phyloP scores from a whole-genome alignment of 2,888 invertebrate genomes.

The Kryphioiulus occultus region DNA sequence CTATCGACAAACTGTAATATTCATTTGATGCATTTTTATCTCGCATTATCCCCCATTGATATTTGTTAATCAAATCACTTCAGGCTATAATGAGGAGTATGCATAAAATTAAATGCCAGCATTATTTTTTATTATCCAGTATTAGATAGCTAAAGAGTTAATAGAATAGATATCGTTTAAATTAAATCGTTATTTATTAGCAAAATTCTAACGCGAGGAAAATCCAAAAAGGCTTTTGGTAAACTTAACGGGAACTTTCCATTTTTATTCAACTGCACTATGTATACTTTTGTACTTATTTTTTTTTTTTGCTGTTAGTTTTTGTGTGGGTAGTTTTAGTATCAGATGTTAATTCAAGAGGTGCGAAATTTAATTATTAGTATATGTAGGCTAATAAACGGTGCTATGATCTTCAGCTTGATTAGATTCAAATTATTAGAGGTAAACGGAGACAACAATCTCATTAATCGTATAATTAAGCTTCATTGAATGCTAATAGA shows the following conservation, averaged over 20 bases:
- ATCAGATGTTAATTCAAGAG: not conserved
- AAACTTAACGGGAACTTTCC: not conserved
- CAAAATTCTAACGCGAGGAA: not conserved
- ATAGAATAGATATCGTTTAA: not conserved
- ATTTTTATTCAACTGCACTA: not conserved
- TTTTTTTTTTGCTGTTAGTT: not conserved
- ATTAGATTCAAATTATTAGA: not conserved
- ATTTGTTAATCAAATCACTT: not conserved
- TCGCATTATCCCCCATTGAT: not conserved
- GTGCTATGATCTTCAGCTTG: too few species aligned
- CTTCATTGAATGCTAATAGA: not conserved
- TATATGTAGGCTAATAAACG: not conserved
- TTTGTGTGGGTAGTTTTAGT: too few species aligned
- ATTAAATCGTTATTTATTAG: not conserved
- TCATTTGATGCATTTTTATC: not conserved
- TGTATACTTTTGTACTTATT: too few species aligned
- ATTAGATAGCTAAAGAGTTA: not conserved
- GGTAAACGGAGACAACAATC: too few species aligned
- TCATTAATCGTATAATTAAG: not conserved
- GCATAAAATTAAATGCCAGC: not conserved
- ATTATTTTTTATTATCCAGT: not conserved
- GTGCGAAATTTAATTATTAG: not conserved
- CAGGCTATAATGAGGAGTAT: not conserved
- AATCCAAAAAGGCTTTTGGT: not conserved
- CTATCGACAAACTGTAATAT: not conserved